Percentiles rank a stretch among this genome's conserved stretches.
Evolutionary conservation across 2,888 invertebrate genomes (phyloP).

Genomic region (Rhagonycha fulva): DNA sequence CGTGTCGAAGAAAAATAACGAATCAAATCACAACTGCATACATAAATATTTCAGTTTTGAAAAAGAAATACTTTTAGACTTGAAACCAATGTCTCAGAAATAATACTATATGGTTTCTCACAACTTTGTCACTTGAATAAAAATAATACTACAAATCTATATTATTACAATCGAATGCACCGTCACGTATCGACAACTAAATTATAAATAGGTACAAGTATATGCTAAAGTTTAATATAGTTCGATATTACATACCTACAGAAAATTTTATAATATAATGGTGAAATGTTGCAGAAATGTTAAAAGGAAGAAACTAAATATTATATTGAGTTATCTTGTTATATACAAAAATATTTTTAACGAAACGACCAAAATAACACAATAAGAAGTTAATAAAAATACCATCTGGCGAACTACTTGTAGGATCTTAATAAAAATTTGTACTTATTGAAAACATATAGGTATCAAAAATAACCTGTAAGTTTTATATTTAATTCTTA

Average conservation of each 20-base stretch:
- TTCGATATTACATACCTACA: neutral
- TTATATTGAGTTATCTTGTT: neutral
- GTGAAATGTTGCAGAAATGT: neutral
- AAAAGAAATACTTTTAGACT: neutral
- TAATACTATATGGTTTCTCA: neutral
- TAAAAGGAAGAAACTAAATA: neutral
- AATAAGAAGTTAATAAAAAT: neutral
- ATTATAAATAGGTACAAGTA: neutral
- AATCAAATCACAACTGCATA: too few relatives aligned
- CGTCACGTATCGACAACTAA: neutral
- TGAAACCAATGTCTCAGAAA: neutral
- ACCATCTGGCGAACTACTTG: neutral
- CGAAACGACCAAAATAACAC: neutral
- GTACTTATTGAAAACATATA: neutral
- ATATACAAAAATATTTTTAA: neutral
- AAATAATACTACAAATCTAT: neutral
- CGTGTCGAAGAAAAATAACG: too few relatives aligned
- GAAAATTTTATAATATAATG: neutral
- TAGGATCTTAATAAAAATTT: neutral
- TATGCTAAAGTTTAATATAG: neutral
- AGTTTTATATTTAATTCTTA: neutral
- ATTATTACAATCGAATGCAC: neutral
- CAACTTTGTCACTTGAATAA: neutral
- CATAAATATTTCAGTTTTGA: too few relatives aligned
- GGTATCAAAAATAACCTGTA: neutral